Conservation (phyloP, 2,888 invertebrate genomes). For the Xylota sylvarum region DNA sequence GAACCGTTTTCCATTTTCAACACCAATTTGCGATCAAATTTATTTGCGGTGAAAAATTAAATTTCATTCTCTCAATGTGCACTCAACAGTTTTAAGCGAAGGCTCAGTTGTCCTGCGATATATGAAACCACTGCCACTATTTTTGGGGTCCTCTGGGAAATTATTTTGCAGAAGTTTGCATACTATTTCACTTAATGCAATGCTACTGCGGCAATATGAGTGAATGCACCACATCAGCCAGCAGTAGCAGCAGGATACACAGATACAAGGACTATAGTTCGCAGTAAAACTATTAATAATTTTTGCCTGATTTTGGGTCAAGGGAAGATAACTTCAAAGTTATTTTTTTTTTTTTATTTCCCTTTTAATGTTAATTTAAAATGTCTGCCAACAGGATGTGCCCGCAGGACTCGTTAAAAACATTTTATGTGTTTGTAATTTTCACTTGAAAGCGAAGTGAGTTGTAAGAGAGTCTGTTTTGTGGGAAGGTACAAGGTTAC, state of each 20-base stretch:
- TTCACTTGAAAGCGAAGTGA: constrained; percentile 8
- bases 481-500: constrained; percentile 7
- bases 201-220: constrained; percentile 5
- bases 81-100: background rate
- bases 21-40: constrained; percentile 62
- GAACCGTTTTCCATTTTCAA: constrained; percentile 52
- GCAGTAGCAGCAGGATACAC: background rate
- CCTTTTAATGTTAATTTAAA: constrained; percentile 40
- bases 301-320: constrained; percentile 25
- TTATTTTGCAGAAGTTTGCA: constrained; percentile 55
- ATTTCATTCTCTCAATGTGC: constrained; percentile 5
- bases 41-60: constrained; percentile 55
- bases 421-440: constrained; percentile 36
- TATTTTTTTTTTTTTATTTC: constrained; percentile 3
- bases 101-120: constrained; percentile 32
- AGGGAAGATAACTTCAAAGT: constrained; percentile 29
- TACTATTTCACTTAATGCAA: constrained; percentile 51
- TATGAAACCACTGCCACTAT: constrained; percentile 15
- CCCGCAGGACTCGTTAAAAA: constrained; percentile 53
- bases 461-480: background rate
- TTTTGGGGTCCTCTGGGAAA: constrained; percentile 51
- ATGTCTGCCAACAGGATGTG: constrained; percentile 24
- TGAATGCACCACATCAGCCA: constrained; percentile 1
- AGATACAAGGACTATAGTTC: background rate
- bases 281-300: constrained; percentile 25